Conservation (phyloP, 2,113 vertebrate genomes). For the Acinonyx jubatus region DNA sequence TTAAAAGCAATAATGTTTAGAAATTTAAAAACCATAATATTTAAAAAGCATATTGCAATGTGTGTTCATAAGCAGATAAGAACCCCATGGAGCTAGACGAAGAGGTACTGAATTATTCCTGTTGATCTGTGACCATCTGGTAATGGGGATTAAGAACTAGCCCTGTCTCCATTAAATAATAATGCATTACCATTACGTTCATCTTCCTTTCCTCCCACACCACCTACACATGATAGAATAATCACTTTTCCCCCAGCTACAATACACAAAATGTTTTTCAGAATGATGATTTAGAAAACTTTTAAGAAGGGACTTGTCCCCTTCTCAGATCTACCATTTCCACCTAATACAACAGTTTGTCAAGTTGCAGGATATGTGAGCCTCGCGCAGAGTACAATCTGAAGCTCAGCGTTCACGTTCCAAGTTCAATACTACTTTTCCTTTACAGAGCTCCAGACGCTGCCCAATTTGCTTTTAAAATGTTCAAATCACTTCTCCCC, state of each 20-base stretch:
- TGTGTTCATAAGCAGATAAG: slow-evolving; percentile 28
- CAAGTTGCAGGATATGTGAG: not conserved
- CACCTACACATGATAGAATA: not conserved
- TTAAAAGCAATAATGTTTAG: not conserved
- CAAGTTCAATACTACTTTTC: slow-evolving; percentile 19
- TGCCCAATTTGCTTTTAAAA: slow-evolving; percentile 36
- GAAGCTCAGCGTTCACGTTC: not conserved
- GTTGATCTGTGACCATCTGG: slow-evolving; percentile 37
- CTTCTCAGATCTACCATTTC: slow-evolving; percentile 3
- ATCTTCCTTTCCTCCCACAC: not conserved
- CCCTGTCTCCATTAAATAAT: slow-evolving; percentile 42
- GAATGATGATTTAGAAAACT: slow-evolving; percentile 13
- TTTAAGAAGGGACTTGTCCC: not conserved
- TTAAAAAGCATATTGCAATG: slow-evolving; percentile 5
- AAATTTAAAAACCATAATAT: slow-evolving; percentile 10
- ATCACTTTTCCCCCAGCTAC: not conserved
- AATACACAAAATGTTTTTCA: not conserved
- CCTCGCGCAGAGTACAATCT: not conserved
- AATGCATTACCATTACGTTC: not conserved
- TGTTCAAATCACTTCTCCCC: slow-evolving; percentile 33
- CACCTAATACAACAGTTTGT: not conserved
- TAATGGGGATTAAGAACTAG: slow-evolving; percentile 39
- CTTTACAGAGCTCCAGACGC: not conserved
- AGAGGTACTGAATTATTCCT: slow-evolving; percentile 41
- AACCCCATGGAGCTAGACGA: not conserved